Evolutionary conservation across 2,113 vertebrate species (phyloP).

Genomic region (Anoplopoma fimbria): DNA sequence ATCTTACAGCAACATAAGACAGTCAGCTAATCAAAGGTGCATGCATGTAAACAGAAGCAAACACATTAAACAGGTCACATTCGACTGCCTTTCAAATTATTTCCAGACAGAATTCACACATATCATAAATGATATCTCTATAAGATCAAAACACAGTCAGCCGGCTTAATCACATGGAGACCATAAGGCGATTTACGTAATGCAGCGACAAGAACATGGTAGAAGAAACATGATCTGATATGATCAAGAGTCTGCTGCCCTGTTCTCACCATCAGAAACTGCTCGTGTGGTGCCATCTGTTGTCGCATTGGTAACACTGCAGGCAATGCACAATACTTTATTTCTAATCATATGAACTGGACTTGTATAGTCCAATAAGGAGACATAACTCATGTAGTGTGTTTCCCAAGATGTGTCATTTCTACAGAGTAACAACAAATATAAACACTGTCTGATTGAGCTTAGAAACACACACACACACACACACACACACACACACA

Average conservation of each 20-base stretch:
- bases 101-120: neutral
- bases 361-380: neutral
- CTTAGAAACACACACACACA: neutral
- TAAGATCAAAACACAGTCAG: neutral
- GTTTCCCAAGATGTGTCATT: neutral
- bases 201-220: constrained; percentile 6
- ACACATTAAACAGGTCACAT: neutral
- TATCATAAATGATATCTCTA: neutral
- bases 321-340: neutral
- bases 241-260: neutral
- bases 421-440: neutral
- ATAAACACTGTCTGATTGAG: neutral
- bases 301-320: constrained; percentile 42
- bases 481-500: neutral
- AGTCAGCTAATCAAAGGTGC: neutral
- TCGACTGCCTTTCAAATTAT: neutral
- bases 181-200: neutral
- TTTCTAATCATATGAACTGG: neutral
- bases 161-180: neutral
- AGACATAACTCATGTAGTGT: neutral
- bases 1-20: constrained; percentile 10
- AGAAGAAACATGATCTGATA: neutral
- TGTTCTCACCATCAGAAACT: neutral
- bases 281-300: constrained; percentile 64
- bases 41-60: constrained; percentile 13